Base-by-base conservation (phyloP, 2,888 invertebrate genomes). In the Apotomis betuletana region DNA sequence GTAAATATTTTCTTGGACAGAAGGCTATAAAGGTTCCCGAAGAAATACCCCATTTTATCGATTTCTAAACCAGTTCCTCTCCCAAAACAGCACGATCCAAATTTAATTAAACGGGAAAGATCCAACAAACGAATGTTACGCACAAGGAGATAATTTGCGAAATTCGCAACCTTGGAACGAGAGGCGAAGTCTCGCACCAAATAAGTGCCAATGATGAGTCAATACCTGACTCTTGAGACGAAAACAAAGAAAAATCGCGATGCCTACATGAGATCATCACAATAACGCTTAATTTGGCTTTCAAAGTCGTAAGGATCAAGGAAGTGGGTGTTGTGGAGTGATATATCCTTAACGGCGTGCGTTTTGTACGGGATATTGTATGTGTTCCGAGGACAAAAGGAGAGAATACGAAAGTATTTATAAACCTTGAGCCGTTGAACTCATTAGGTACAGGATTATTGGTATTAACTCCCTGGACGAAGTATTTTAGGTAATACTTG, bases 191-290 rank as follows among this genome's bases (percentile, higher is more conserved):
- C 36, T 62, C 49, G 55, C 55, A 64, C 44, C 51, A 64, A 65
- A 46, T 54, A 54, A n/a, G 46, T 4, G 36, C 3, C 41, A 70
- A 54, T 13, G 13, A 59, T 70, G 70, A 70, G 13, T 70, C 64
- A 64, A 70, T 58, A 46, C 13, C 13, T 44, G 41, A 49, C 9
- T 9, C 9, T 49, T 49, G 3, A 49, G 5, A 38, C 55, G 54
- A 55, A 38, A 15, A 59, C 9, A 41, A 46, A 55, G 49, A 36
- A 55, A 54, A 69, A 55, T 55, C 46, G 38, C 44, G 27, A 54
- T 38, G 61, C 52, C 64, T 55, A 68, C 41, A 55, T 68, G 68
- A 68, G 54, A 27, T 68, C 60, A 61, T 68, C 67, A 10, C 54
- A 46, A 46, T 9, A 49, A 49, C 27, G 62, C 51, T 62, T 12